These are phyloP conservation scores for Psittacula cyanocephala DNA, from an alignment of 2,113 vertebrate species.

Conservation along the genomic window DNA sequence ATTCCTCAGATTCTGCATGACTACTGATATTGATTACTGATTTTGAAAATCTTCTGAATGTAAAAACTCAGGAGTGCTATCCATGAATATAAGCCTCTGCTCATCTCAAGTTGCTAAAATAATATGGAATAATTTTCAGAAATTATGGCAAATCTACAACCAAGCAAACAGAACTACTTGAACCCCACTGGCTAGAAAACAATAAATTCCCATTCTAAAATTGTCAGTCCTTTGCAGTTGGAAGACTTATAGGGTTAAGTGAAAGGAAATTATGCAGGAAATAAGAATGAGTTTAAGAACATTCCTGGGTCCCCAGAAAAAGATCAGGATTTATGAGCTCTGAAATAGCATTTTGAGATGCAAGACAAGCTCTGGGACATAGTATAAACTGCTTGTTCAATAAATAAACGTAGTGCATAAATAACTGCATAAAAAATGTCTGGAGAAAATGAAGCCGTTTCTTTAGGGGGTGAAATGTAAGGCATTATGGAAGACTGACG, in stretches of 20 bases:
- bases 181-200: accelerated
- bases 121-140: accelerated
- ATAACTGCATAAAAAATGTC: not conserved
- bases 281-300: not conserved
- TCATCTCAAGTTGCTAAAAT: not conserved
- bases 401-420: not conserved
- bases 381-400: not conserved
- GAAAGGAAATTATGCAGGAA: not conserved
- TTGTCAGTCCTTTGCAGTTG: not conserved
- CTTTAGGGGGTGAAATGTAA: not conserved
- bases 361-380: not conserved
- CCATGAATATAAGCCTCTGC: not conserved
- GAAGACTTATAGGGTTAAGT: not conserved
- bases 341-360: not conserved
- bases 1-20: not conserved
- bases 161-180: not conserved
- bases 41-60: not conserved
- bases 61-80: not conserved
- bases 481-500: not conserved
- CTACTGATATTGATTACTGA: not conserved
- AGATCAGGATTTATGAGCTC: not conserved
- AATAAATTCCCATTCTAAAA: not conserved
- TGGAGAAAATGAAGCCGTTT: not conserved
- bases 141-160: not conserved
- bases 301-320: not conserved